phyloP scores from a whole-genome alignment of 92 coral and sea anemone genomes.

The Galaxea fascicularis region DNA sequence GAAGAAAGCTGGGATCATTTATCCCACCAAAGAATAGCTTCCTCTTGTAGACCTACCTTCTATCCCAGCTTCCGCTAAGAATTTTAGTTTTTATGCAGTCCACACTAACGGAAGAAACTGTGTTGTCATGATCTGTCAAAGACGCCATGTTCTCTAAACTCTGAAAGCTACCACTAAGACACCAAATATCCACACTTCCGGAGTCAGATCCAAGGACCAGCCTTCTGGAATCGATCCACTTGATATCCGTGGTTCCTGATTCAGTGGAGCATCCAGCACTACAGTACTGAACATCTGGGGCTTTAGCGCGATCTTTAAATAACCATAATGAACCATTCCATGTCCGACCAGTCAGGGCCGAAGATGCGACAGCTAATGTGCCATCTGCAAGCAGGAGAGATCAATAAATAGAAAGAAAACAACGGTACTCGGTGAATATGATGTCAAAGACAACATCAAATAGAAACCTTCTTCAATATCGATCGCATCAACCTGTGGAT shows the following conservation, averaged over 20 bases:
- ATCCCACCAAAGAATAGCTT: neutral
- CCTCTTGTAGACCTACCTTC: conserved; percentile 53
- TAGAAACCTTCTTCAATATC: conserved; percentile 82
- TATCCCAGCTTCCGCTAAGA: conserved; percentile 92
- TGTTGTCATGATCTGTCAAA: conserved; percentile 81
- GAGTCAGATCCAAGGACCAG: conserved; percentile 87
- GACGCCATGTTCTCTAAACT: conserved; percentile 88
- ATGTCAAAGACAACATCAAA: neutral
- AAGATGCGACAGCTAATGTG: conserved; percentile 87
- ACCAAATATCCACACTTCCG: conserved; percentile 90
- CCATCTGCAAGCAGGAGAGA: conserved; percentile 71
- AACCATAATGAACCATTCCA: conserved; percentile 99
- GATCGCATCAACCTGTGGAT: conserved; percentile 87
- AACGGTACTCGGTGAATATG: neutral
- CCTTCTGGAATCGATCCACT: conserved; percentile 90
- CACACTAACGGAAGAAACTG: conserved; percentile 85
- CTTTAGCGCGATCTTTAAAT: conserved; percentile 92
- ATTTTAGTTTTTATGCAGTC: conserved; percentile 82
- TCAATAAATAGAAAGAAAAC: neutral
- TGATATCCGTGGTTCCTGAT: conserved; percentile 90
- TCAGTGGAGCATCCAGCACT: conserved; percentile 84
- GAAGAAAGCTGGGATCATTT: too few relatives aligned
- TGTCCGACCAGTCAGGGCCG: conserved; percentile 86
- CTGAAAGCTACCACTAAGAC: conserved; percentile 81
- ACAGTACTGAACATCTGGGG: conserved; percentile 90